phyloP scores from a whole-genome alignment of 2,797 vertebrate species.

The Sorex maritimensis region DNA sequence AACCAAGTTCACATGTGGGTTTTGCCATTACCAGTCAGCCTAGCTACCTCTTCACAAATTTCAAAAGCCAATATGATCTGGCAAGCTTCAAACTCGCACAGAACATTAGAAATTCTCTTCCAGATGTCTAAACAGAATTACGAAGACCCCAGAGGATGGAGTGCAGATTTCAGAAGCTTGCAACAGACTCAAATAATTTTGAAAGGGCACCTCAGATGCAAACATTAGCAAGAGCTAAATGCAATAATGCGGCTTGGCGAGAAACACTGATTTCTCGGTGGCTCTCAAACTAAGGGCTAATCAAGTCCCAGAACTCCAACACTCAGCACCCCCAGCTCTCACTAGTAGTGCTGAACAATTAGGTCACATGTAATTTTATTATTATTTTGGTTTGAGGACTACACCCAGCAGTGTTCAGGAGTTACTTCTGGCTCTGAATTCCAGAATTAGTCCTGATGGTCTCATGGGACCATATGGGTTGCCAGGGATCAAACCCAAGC shows the following conservation, averaged over 20 bases:
- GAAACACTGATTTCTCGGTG: neutral
- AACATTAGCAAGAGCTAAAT: neutral
- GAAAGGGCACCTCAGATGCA: slow-evolving; percentile 48
- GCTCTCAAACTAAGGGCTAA: neutral
- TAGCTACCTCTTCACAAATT: slow-evolving; percentile 66
- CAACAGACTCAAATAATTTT: slow-evolving; percentile 56
- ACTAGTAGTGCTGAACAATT: neutral
- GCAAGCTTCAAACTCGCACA: slow-evolving; percentile 55
- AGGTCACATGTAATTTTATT: neutral
- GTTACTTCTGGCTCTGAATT: too few relatives aligned
- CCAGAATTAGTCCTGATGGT: too few relatives aligned
- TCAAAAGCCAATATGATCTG: slow-evolving; percentile 59
- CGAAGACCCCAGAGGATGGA: slow-evolving; percentile 59
- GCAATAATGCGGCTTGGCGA: neutral
- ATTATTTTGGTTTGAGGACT: too few relatives aligned
- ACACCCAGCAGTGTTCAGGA: too few relatives aligned
- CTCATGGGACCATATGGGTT: too few relatives aligned
- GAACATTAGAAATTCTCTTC: slow-evolving; percentile 64
- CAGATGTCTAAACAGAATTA: slow-evolving; percentile 71
- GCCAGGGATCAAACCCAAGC: too few relatives aligned
- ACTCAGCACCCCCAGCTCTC: neutral
- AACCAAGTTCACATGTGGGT: neutral
- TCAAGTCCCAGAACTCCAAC: neutral
- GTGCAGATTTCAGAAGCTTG: slow-evolving; percentile 54
- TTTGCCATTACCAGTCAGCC: neutral